Evolutionary conservation across 2,113 vertebrate species (phyloP).

Genomic region (Channa argus): DNA sequence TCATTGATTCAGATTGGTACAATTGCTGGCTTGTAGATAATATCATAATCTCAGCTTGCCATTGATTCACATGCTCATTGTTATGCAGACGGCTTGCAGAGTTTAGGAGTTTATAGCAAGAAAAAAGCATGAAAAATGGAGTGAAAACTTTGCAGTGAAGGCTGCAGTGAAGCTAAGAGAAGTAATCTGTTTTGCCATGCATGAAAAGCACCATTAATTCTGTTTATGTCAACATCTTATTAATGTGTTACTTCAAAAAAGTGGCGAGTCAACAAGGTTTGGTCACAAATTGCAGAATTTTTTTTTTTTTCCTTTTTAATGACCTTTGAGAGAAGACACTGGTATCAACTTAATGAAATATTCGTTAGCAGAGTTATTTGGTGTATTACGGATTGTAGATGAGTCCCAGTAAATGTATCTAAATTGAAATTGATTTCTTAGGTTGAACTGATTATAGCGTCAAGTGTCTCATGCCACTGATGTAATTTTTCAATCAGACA

Average conservation of each 20-base stretch:
- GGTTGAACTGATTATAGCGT: conserved; percentile 17
- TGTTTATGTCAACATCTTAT: conserved; percentile 31
- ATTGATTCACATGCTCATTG: conserved; percentile 53
- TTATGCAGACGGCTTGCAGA: conserved; percentile 33
- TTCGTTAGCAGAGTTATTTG: conserved; percentile 7
- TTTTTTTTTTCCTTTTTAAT: conserved; percentile 1
- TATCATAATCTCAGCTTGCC: conserved; percentile 49
- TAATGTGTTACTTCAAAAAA: conserved; percentile 43
- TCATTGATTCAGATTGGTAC: conserved; percentile 47
- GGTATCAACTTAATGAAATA: conserved; percentile 24
- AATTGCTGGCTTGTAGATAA: conserved; percentile 39
- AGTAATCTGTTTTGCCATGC: conserved; percentile 49
- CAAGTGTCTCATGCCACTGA: conserved; percentile 8
- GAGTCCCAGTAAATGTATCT: conserved; percentile 7
- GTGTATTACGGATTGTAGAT: conserved; percentile 1
- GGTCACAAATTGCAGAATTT: conserved; percentile 19
- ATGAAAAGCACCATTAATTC: conserved; percentile 57
- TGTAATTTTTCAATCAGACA: conserved; percentile 49
- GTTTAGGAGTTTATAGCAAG: conserved; percentile 37
- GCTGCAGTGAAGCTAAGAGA: conserved; percentile 34
- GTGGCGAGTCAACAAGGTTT: conserved; percentile 28
- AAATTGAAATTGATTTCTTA: conserved; percentile 22
- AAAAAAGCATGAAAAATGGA: conserved; percentile 44
- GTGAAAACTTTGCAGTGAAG: conserved; percentile 42
- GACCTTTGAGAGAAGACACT: conserved; percentile 35